phyloP scores from a whole-genome alignment of 2,113 vertebrate genomes.

The Pongo abelii region DNA sequence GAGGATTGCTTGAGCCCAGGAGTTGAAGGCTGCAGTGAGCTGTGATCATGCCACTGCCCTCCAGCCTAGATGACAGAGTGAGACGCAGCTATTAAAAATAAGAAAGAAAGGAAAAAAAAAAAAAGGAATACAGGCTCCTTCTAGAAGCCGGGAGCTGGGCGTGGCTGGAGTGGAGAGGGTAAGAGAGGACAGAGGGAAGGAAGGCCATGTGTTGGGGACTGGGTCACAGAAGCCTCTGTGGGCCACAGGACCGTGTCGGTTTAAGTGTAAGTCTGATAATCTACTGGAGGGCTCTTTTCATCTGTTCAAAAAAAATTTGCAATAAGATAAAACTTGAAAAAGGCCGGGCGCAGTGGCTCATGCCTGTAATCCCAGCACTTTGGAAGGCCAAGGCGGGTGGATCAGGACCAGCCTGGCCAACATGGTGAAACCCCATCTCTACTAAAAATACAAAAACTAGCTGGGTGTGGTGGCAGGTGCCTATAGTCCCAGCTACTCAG shows the following conservation, averaged over 20 bases:
- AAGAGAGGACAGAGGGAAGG: neutral
- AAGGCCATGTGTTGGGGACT: neutral
- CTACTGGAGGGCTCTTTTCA: neutral
- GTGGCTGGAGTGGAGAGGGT: neutral
- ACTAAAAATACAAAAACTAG: neutral
- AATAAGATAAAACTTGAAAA: neutral
- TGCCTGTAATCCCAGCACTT: neutral
- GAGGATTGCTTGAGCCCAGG: too few species aligned
- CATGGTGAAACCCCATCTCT: neutral
- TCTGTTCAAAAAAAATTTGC: neutral
- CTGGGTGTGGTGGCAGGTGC: neutral
- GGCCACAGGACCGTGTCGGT: neutral
- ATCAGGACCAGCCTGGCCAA: neutral
- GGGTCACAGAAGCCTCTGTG: neutral
- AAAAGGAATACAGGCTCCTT: neutral
- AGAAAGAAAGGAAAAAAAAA: too few species aligned
- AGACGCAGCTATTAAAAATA: too few species aligned
- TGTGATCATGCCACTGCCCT: too few species aligned
- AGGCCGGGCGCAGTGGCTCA: neutral
- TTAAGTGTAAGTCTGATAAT: neutral
- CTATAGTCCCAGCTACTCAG: neutral
- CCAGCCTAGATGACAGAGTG: too few species aligned
- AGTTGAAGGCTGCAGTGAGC: too few species aligned
- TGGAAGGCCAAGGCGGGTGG: neutral
- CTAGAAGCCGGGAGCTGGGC: neutral